phyloP scores from a whole-genome alignment of 2,113 vertebrate genomes.

The Scolopax mira region DNA sequence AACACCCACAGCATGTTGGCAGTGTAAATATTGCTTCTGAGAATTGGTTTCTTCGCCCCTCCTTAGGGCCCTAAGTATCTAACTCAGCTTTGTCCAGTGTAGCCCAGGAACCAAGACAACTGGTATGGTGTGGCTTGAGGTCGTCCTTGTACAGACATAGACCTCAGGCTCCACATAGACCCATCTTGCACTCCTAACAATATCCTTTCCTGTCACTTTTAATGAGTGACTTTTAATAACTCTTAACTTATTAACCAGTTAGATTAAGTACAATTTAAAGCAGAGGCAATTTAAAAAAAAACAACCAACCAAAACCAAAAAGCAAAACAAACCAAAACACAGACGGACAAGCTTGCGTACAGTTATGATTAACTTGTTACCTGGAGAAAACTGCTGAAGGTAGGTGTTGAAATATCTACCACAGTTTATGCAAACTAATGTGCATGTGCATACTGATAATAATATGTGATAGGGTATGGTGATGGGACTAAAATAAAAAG shows the following conservation, averaged over 20 bases:
- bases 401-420: neutral
- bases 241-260: neutral
- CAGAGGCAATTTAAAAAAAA: neutral
- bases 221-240: too few relatives aligned
- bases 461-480: neutral
- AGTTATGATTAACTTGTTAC: neutral
- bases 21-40: neutral
- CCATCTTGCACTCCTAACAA: neutral
- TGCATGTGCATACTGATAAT: neutral
- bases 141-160: neutral
- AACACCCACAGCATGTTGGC: rapidly evolving
- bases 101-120: neutral
- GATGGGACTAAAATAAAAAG: neutral
- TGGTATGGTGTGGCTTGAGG: neutral
- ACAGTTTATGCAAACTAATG: neutral
- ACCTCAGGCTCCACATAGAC: neutral
- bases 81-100: neutral
- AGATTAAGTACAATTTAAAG: neutral
- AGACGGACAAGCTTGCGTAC: neutral
- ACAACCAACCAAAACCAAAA: neutral
- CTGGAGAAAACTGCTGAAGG: neutral
- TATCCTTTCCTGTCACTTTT: neutral
- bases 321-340: neutral
- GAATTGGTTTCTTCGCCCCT: neutral
- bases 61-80: neutral